A percentile compares a stretch with the other conserved stretches of the same genome.
These are phyloP conservation scores for Trichonephila clavipes DNA, from an alignment of 1,140 invertebrate species.

Conservation along the genomic window DNA sequence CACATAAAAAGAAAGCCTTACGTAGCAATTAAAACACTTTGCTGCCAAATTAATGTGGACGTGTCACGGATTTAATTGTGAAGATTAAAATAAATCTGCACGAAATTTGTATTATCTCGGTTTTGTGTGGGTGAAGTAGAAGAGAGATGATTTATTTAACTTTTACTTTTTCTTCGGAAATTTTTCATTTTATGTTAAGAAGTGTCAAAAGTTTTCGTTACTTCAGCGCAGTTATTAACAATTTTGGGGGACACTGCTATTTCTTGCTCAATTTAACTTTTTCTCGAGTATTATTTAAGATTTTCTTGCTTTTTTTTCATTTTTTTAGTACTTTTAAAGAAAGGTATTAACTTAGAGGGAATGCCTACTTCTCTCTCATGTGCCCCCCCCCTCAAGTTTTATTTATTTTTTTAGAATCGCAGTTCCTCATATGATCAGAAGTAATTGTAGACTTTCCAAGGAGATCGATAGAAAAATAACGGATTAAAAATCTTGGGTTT, in stretches of 20 bases:
- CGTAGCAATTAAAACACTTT: background rate
- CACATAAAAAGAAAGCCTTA: background rate
- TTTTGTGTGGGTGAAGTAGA: background rate
- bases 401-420: background rate
- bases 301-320: background rate
- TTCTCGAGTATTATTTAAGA: background rate
- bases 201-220: slow-evolving; percentile 51
- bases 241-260: background rate
- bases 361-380: too few species aligned
- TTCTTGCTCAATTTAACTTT: background rate
- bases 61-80: background rate
- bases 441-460: background rate
- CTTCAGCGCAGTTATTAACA: slow-evolving; percentile 50
- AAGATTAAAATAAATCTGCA: background rate
- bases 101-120: background rate
- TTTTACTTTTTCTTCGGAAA: background rate
- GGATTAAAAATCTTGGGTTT: background rate
- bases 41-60: background rate
- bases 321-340: too few species aligned
- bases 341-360: too few species aligned
- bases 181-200: slow-evolving; percentile 36
- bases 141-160: background rate
- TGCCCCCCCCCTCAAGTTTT: too few species aligned
- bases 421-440: background rate
- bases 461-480: background rate